A percentile compares a stretch with the other conserved stretches of the same genome.
These are phyloP conservation scores for Antidorcas marsupialis DNA, from an alignment of 2,113 vertebrate genomes.

Conservation along the genomic window DNA sequence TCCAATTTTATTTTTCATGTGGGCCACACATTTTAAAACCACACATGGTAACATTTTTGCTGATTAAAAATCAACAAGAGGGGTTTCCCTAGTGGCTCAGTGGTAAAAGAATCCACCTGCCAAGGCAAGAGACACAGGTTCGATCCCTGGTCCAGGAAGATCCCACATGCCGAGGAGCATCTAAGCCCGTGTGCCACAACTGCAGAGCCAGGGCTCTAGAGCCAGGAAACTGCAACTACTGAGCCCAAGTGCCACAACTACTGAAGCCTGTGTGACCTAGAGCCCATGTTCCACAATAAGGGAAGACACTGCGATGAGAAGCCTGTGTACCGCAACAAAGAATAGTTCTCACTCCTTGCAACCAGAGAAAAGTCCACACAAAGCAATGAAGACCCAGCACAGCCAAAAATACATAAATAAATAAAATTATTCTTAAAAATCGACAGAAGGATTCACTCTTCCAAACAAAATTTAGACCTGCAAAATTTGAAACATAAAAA, in stretches of 20 bases:
- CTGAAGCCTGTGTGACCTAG: accelerated
- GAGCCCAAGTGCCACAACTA: accelerated
- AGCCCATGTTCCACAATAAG: neutral
- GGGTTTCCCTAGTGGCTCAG: neutral
- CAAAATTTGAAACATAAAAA: neutral
- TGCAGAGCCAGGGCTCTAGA: neutral
- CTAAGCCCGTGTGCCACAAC: neutral
- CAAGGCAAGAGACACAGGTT: neutral
- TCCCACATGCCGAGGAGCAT: neutral
- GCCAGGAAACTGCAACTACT: neutral
- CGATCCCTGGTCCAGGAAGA: neutral
- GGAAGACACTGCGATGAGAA: neutral
- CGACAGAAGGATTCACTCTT: neutral
- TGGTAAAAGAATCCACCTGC: neutral
- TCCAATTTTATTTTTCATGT: neutral
- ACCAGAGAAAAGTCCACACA: neutral
- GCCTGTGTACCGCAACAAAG: accelerated
- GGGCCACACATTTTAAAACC: neutral
- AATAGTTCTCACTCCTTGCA: accelerated
- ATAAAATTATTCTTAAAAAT: neutral
- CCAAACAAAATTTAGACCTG: neutral
- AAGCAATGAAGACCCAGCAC: neutral
- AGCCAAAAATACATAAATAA: neutral
- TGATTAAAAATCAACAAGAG: neutral
- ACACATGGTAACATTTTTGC: neutral